Percentiles rank a stretch among this genome's conserved stretches.
These are phyloP conservation scores for Champsocephalus gunnari DNA, from an alignment of 2,797 vertebrate species.

Conservation along the genomic window DNA sequence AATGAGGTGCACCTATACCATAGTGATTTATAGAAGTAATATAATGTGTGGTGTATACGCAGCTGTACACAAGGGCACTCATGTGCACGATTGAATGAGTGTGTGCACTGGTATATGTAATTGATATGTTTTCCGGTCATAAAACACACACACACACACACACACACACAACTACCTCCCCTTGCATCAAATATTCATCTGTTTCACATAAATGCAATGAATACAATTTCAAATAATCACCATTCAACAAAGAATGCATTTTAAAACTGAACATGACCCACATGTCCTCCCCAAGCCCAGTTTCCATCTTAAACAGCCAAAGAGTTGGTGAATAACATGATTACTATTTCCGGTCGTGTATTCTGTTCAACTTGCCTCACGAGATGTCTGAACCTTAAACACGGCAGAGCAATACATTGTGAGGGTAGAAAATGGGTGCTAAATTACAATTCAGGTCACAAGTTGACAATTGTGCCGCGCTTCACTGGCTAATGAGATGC, in stretches of 20 bases:
- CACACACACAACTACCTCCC: background rate
- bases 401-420: slow-evolving; percentile 30
- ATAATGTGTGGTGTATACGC: slow-evolving; percentile 19
- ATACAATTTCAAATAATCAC: slow-evolving; percentile 16
- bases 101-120: slow-evolving; percentile 64
- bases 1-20: slow-evolving; percentile 38
- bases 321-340: slow-evolving; percentile 30
- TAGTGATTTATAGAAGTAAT: slow-evolving; percentile 48
- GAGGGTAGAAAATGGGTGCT: slow-evolving; percentile 29
- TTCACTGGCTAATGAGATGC: slow-evolving; percentile 61
- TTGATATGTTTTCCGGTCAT: slow-evolving; percentile 60
- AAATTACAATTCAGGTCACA: slow-evolving; percentile 56
- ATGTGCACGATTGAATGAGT: slow-evolving; percentile 43
- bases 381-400: slow-evolving; percentile 35
- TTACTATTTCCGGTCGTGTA: slow-evolving; percentile 23
- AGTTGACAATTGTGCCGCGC: slow-evolving; percentile 37
- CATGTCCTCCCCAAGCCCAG: slow-evolving; percentile 18
- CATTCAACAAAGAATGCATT: slow-evolving; percentile 24
- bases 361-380: slow-evolving; percentile 23
- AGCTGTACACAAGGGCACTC: slow-evolving; percentile 40
- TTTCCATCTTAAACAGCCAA: slow-evolving; percentile 18
- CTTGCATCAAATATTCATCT: slow-evolving; percentile 9
- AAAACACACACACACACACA: slow-evolving; percentile 11
- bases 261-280: slow-evolving; percentile 31
- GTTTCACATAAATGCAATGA: slow-evolving; percentile 4